These are phyloP conservation scores for Palythoa caribaeorum DNA, from an alignment of 92 coral and sea anemone genomes.

Conservation along the genomic window DNA sequence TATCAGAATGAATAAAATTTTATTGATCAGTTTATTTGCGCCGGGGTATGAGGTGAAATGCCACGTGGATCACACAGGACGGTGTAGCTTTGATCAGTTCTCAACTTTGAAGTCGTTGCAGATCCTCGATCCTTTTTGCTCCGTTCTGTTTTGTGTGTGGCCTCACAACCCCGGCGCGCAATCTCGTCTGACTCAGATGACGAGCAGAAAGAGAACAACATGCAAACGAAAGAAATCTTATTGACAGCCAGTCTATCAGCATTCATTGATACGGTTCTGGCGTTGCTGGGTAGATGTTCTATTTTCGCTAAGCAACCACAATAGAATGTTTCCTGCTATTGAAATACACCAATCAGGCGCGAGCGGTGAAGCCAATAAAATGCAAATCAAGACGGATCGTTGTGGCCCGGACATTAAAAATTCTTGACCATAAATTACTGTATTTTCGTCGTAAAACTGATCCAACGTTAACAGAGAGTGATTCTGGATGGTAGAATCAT, in stretches of 20 bases:
- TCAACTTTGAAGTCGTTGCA: slow-evolving; percentile 15
- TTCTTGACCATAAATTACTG: not conserved
- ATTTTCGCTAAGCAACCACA: slow-evolving; percentile 97
- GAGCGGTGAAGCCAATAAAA: slow-evolving; percentile 70
- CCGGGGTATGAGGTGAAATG: slow-evolving; percentile 64
- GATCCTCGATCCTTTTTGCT: slow-evolving; percentile 4
- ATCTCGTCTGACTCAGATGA: slow-evolving; percentile 47
- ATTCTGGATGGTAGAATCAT: not conserved
- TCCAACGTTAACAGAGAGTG: not conserved
- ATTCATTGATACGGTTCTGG: slow-evolving; percentile 62
- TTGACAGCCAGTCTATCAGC: slow-evolving; percentile 87
- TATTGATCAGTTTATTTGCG: slow-evolving; percentile 51
- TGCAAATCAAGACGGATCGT: slow-evolving; percentile 57
- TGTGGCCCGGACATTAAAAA: slow-evolving; percentile 40
- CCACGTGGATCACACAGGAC: slow-evolving; percentile 32
- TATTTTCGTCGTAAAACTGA: not conserved
- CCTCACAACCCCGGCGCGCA: slow-evolving; percentile 79
- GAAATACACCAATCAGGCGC: slow-evolving; percentile 73
- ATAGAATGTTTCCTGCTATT: slow-evolving; percentile 85
- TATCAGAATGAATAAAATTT: slow-evolving; percentile 33
- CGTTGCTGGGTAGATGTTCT: slow-evolving; percentile 98
- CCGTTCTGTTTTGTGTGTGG: slow-evolving; percentile 58
- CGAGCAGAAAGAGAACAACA: slow-evolving; percentile 55
- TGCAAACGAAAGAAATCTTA: slow-evolving; percentile 54
- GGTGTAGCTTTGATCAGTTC: slow-evolving; percentile 47